Conservation (phyloP, 2,113 vertebrate genomes). For the Pseudonaja textilis region DNA sequence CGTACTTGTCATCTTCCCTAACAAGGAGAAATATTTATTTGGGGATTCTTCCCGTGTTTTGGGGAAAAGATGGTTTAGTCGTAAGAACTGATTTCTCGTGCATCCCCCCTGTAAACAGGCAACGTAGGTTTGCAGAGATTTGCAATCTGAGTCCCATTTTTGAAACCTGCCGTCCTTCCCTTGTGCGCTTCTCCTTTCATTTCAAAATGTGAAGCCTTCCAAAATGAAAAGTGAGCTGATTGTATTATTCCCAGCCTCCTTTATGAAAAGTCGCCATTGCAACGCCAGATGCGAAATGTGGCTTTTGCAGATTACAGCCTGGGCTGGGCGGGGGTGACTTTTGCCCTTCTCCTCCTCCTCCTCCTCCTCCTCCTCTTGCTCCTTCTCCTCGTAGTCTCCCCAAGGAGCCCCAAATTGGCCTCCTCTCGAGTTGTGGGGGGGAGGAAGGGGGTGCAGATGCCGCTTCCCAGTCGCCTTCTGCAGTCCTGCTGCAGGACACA, state of each 20-base stretch:
- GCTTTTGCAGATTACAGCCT: constrained; percentile 50
- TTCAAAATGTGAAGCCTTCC: constrained; percentile 50
- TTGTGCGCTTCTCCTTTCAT: constrained; percentile 32
- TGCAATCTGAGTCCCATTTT: neutral
- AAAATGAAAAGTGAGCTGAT: constrained; percentile 61
- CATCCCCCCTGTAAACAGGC: neutral
- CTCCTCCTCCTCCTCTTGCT: constrained; percentile 1
- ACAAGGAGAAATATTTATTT: neutral
- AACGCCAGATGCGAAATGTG: constrained; percentile 64
- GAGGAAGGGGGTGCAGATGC: constrained; percentile 37
- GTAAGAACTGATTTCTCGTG: neutral
- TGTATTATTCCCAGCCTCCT: constrained; percentile 55
- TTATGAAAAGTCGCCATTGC: constrained; percentile 59
- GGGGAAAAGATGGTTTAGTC: neutral
- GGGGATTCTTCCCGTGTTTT: neutral
- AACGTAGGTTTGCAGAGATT: neutral
- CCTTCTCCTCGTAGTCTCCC: constrained; percentile 40
- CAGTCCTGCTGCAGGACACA: constrained; percentile 57
- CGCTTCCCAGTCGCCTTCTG: constrained; percentile 49
- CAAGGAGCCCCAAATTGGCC: constrained; percentile 52
- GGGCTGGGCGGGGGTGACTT: constrained; percentile 41
- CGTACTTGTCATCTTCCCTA: neutral
- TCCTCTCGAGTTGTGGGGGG: constrained; percentile 32
- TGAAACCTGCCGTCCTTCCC: neutral
- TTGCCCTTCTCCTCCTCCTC: neutral